Evolutionary conservation across 2,113 vertebrate genomes (phyloP).

Genomic region (Peromyscus californicus): DNA sequence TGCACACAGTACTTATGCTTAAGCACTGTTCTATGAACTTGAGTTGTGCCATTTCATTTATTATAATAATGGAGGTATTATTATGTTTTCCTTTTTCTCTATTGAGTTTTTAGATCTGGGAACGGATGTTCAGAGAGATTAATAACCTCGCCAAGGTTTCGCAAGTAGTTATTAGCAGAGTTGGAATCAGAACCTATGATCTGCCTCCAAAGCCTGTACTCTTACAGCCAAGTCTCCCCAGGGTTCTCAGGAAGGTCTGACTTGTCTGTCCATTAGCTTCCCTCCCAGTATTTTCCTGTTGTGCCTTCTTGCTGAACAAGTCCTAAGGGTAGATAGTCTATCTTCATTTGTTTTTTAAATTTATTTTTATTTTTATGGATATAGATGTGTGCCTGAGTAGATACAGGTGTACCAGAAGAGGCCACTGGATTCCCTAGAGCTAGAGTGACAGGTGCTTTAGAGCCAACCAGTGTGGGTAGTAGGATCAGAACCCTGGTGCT

Average conservation of each 20-base stretch:
- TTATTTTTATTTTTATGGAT: background rate
- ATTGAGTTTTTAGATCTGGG: background rate
- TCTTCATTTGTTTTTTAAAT: background rate
- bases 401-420: background rate
- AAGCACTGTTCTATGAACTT: background rate
- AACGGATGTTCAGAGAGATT: background rate
- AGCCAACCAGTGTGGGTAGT: background rate
- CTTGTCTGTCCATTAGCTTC: background rate
- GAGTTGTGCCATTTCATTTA: slow-evolving; percentile 39
- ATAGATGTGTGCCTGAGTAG: background rate
- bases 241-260: background rate
- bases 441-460: background rate
- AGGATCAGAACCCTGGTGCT: no score
- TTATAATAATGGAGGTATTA: background rate
- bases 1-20: background rate
- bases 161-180: background rate
- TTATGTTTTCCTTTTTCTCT: background rate
- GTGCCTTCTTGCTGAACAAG: background rate
- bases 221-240: background rate
- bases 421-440: background rate
- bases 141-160: background rate
- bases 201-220: background rate
- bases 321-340: background rate
- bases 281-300: background rate
- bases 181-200: background rate